Evolutionary conservation across 2,888 invertebrate species (phyloP).

Genomic region (Drosophila neutralis): DNA sequence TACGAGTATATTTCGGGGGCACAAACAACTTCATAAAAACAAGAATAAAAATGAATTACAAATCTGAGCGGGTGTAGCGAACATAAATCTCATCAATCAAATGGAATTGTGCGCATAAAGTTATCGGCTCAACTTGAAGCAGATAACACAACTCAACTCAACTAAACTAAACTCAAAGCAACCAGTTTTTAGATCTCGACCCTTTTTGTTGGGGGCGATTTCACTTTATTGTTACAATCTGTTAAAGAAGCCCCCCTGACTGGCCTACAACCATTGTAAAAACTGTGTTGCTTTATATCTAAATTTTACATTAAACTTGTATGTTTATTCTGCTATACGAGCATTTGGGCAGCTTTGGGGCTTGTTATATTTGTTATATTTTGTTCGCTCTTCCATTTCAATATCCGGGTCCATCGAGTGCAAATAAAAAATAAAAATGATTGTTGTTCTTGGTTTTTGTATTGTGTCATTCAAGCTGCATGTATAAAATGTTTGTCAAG

Average conservation of each 20-base stretch:
- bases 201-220: slow-evolving; percentile 49
- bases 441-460: slow-evolving; percentile 9
- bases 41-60: slow-evolving; percentile 56
- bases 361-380: slow-evolving; percentile 11
- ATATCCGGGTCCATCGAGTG: slow-evolving; percentile 7
- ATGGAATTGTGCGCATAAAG: slow-evolving; percentile 78
- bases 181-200: slow-evolving; percentile 9
- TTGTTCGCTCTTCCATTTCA: slow-evolving; percentile 10
- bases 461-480: neutral
- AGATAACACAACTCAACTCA: slow-evolving; percentile 55
- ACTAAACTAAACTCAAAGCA: slow-evolving; percentile 13
- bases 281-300: slow-evolving; percentile 24
- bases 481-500: neutral
- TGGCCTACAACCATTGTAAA: slow-evolving; percentile 18
- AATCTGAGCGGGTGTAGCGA: slow-evolving; percentile 51
- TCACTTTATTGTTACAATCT: slow-evolving; percentile 74
- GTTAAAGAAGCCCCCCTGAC: slow-evolving; percentile 49
- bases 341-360: slow-evolving; percentile 17
- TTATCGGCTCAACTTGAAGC: slow-evolving; percentile 77
- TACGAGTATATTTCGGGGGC: slow-evolving; percentile 23
- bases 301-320: slow-evolving; percentile 36
- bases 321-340: slow-evolving; percentile 22
- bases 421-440: slow-evolving; percentile 23
- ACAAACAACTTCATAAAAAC: slow-evolving; percentile 51
- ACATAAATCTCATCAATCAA: slow-evolving; percentile 81